Evolutionary conservation across 2,888 invertebrate genomes (phyloP), one percentile per base, ranked within the genome.

Genomic region (Drosophila pseudotalamancana): DNA sequence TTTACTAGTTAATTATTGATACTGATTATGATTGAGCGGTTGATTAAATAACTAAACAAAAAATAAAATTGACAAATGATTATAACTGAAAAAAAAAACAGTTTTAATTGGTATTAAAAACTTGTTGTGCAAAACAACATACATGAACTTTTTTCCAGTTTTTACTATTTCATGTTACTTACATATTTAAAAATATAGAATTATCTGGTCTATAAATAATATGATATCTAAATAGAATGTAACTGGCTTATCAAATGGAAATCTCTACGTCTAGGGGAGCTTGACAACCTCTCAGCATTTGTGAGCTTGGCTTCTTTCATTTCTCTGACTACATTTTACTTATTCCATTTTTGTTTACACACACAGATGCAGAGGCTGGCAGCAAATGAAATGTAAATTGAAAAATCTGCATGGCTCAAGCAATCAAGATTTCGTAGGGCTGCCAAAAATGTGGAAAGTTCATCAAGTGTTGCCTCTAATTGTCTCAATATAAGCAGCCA

Each of bases 401-500:
- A 67, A 87, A 81, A 81, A 65, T 70, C 66, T 77, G 57, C 78
- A 48, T 48, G 60, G 72, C 46, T 62, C 46, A n/a, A 19, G 74
- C 64, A 80, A 87, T 87, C 87, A 87, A 72, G 70, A 75, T 64
- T 46, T 76, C 48, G 46, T 9, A 39, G 6, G 12, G 43, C 34
- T 39, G 45, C 14, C 16, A 37, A 35, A 40, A 51, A 35, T 42
- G 14, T n/a, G 42, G 9, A 23, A 46, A 62, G 31, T 74, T 69
- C 34, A 39, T 77, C 74, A 54, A 53, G 77, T 39, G 57, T 46
- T 64, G 54, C 34, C 65, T 77, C 74, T 85, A 80, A 87, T 84
- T 80, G 80, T 84, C 82, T 81, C 74, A 77, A 73, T 85, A 87
- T 72, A 59, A 74, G 87, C 85, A 77, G 78, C 82, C 76, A 35